Evolutionary conservation across 2,113 vertebrate genomes (phyloP).

Genomic region (Cinclus cinclus): DNA sequence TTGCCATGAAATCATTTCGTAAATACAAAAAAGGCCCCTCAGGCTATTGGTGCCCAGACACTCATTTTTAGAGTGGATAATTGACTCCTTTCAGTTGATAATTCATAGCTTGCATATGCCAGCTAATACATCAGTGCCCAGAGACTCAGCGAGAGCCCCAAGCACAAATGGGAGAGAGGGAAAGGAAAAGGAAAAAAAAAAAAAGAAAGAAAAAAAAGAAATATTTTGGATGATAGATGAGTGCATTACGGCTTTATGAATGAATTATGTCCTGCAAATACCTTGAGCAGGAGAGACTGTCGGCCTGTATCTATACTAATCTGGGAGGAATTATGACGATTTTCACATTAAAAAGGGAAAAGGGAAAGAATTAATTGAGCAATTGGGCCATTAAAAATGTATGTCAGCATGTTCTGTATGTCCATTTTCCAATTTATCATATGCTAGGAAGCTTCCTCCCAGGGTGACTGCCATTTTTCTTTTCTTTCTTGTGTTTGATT

Average conservation of each 20-base stretch:
- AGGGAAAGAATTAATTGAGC: conserved; percentile 87
- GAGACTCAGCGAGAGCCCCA: conserved; percentile 81
- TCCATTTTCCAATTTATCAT: conserved; percentile 85
- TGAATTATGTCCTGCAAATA: conserved; percentile 97
- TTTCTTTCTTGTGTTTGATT: conserved; percentile 38
- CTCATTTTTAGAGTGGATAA: conserved; percentile 98
- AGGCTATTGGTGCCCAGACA: conserved; percentile 90
- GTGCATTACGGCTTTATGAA: conserved; percentile 93
- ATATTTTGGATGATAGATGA: conserved; percentile 87
- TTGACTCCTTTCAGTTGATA: conserved; percentile 99
- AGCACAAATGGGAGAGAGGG: conserved; percentile 75
- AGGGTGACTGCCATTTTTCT: conserved; percentile 60
- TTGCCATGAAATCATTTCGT: conserved; percentile 87
- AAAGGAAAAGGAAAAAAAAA: conserved; percentile 26
- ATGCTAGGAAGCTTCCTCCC: conserved; percentile 40
- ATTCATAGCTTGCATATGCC: conserved; percentile 99
- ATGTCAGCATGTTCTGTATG: conserved; percentile 78
- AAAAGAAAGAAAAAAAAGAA: conserved; percentile 38
- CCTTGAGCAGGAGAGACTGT: conserved; percentile 91
- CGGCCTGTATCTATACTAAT: conserved; percentile 90
- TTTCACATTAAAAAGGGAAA: conserved; percentile 85
- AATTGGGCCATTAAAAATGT: conserved; percentile 87
- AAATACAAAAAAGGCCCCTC: conserved; percentile 90
- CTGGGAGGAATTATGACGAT: conserved; percentile 92
- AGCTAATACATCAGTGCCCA: conserved; percentile 92